These are phyloP conservation scores for Ceraclea dissimilis DNA, from an alignment of 2,888 invertebrate genomes.

Conservation along the genomic window DNA sequence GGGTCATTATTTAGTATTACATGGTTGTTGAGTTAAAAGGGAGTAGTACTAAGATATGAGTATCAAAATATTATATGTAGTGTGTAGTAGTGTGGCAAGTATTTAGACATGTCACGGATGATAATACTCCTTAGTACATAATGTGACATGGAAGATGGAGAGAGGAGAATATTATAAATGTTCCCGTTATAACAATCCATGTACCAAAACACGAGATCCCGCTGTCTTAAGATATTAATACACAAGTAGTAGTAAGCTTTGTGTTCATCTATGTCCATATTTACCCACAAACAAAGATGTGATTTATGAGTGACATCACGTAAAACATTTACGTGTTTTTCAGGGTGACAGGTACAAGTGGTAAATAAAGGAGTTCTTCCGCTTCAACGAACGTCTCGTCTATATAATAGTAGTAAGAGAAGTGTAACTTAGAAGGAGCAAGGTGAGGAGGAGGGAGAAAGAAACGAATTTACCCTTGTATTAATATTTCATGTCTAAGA, in stretches of 20 bases:
- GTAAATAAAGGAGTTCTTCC: constrained; percentile 26
- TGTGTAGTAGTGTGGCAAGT: no score
- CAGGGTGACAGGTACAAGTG: constrained; percentile 26
- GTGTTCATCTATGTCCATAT: constrained; percentile 18
- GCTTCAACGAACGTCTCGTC: constrained; percentile 10
- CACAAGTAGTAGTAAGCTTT: constrained; percentile 4
- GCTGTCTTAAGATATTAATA: constrained; percentile 4
- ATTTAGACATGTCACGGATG: no score
- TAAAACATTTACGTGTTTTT: constrained; percentile 26
- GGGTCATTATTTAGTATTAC: no score
- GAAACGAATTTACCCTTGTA: constrained; percentile 23
- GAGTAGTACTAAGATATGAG: no score
- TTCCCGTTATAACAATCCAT: no score
- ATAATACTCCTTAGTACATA: no score
- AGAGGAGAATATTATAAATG: no score
- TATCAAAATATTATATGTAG: no score
- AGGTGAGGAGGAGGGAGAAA: constrained; percentile 1
- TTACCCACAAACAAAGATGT: constrained; percentile 25
- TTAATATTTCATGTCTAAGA: constrained; percentile 24
- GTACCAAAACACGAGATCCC: constrained; percentile 1
- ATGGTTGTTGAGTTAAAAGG: no score
- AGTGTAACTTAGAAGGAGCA: neutral
- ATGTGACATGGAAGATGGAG: no score
- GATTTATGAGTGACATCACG: constrained; percentile 25
- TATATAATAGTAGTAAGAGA: no score